These are phyloP conservation scores for Caenorhabditis angaria DNA, from an alignment of 2,888 invertebrate genomes.

Conservation along the genomic window DNA sequence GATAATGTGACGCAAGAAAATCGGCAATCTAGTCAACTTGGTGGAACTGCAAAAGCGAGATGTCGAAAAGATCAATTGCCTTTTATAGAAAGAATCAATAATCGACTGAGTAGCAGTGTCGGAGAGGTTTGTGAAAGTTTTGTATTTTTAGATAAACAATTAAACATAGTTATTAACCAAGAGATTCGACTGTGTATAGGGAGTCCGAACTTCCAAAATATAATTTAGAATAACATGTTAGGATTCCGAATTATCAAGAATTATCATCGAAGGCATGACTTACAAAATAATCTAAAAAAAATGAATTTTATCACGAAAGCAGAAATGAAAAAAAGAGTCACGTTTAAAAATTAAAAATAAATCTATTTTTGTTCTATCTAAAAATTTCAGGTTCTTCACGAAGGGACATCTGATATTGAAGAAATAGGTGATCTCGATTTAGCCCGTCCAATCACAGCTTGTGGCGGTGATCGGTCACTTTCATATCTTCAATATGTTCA, in stretches of 20 bases:
- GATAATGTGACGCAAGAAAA: neutral
- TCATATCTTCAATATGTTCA: constrained; percentile 92
- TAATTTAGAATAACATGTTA: too few relatives aligned
- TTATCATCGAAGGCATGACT: too few relatives aligned
- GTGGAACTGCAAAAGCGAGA: neutral
- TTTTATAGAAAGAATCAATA: constrained; percentile 33
- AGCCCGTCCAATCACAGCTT: constrained; percentile 46
- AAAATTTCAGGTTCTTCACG: constrained; percentile 51
- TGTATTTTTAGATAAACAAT: neutral
- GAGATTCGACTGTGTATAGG: too few relatives aligned
- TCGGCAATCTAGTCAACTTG: too few relatives aligned
- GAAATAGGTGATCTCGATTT: constrained; percentile 48
- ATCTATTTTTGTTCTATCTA: neutral
- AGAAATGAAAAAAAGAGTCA: too few relatives aligned
- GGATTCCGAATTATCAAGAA: too few relatives aligned
- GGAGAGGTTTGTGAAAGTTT: constrained; percentile 37
- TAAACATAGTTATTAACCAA: too few relatives aligned
- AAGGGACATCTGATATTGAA: constrained; percentile 49
- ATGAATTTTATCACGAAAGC: too few relatives aligned
- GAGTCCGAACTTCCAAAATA: too few relatives aligned
- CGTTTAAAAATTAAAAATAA: neutral
- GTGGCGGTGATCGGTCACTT: constrained; percentile 74
- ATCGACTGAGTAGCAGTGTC: constrained; percentile 55
- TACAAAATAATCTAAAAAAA: too few relatives aligned
- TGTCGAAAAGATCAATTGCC: neutral